A percentile compares a stretch with the other conserved stretches of the same genome.
phyloP scores from a whole-genome alignment of 2,888 invertebrate species.

The Timema cristinae region DNA sequence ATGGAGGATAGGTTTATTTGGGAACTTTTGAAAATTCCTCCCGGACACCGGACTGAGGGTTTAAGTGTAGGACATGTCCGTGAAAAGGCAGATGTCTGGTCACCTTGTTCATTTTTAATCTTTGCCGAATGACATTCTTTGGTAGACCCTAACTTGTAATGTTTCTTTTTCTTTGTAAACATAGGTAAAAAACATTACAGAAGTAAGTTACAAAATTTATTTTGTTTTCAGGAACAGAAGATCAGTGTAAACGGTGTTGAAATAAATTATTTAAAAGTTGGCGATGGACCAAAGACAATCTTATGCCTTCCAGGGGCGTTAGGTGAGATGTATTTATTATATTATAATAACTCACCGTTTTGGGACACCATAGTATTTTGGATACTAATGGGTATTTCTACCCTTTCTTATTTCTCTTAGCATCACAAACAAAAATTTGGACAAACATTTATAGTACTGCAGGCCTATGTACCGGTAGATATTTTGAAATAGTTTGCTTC shows the following conservation, averaged over 20 bases:
- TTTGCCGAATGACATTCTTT: too few relatives aligned
- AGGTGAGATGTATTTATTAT: constrained; percentile 44
- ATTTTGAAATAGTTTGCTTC: not conserved
- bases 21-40: too few relatives aligned
- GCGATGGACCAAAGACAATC: constrained; percentile 56
- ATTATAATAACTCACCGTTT: not conserved
- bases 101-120: too few relatives aligned
- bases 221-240: constrained; percentile 55
- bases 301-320: constrained; percentile 76
- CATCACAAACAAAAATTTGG: not conserved
- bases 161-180: too few relatives aligned
- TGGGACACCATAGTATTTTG: not conserved
- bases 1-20: too few relatives aligned
- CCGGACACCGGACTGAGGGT: too few relatives aligned
- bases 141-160: too few relatives aligned
- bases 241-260: constrained; percentile 56
- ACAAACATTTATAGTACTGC: not conserved
- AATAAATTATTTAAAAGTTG: constrained; percentile 61
- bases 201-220: not conserved
- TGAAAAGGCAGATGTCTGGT: too few relatives aligned
- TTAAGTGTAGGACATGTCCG: too few relatives aligned
- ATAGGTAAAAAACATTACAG: too few relatives aligned
- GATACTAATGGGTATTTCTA: not conserved
- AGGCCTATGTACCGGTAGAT: not conserved
- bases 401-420: not conserved